Evolutionary conservation across 2,888 invertebrate species (phyloP).

Genomic region (Stramonita haemastoma): DNA sequence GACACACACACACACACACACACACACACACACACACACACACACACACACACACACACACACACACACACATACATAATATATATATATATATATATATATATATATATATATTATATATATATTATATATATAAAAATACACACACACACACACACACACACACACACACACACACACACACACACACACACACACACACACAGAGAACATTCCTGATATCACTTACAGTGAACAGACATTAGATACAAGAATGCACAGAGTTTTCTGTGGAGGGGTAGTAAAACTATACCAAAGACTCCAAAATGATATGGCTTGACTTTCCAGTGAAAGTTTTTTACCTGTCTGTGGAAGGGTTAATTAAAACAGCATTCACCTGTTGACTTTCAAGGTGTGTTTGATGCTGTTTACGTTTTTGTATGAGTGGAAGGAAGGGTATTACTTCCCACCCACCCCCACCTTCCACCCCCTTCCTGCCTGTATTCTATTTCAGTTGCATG

Average conservation of each 20-base stretch:
- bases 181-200: background rate
- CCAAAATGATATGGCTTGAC: background rate
- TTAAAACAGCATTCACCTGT: background rate
- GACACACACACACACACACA: background rate
- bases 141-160: no score
- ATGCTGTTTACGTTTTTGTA: no score
- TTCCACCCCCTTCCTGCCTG: background rate
- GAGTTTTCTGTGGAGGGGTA: no score
- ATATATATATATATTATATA: background rate
- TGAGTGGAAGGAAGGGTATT: background rate
- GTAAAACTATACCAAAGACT: no score
- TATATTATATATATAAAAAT: no score
- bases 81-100: background rate
- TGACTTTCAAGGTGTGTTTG: background rate
- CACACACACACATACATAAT: conserved; percentile 21
- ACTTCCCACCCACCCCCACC: no score
- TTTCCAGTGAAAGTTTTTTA: background rate
- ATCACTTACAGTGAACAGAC: background rate
- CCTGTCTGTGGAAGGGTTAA: background rate
- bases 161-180: background rate
- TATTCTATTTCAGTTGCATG: background rate
- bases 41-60: conserved; percentile 21
- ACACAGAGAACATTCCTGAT: background rate
- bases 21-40: conserved; percentile 17
- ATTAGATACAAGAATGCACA: no score